Percentiles rank a stretch among this genome's conserved stretches.
Evolutionary conservation across 2,797 vertebrate genomes (phyloP).

Genomic region (Mormyrus proboscirostris): DNA sequence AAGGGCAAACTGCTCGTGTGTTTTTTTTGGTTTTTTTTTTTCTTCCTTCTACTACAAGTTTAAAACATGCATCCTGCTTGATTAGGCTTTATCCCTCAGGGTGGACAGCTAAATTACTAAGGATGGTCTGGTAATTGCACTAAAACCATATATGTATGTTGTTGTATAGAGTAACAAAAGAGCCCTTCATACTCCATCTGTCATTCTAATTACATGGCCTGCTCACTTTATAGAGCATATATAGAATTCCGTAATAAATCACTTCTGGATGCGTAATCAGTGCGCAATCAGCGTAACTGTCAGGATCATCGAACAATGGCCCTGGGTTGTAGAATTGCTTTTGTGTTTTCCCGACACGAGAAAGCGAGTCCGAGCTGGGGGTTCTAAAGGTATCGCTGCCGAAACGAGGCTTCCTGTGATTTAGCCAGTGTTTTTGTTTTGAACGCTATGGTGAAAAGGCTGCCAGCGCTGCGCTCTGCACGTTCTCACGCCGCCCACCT

Average conservation of each 20-base stretch:
- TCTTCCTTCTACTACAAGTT: background rate
- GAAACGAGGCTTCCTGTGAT: background rate
- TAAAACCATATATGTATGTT: background rate
- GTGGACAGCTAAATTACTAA: background rate
- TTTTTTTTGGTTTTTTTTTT: constrained; percentile 10
- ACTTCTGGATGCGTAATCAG: background rate
- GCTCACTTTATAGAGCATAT: background rate
- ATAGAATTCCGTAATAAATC: constrained; percentile 13
- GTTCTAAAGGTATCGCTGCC: background rate
- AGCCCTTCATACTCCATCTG: background rate
- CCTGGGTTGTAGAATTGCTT: background rate
- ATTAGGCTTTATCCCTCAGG: background rate
- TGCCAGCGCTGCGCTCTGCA: background rate
- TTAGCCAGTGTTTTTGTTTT: background rate
- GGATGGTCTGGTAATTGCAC: background rate
- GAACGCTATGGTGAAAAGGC: background rate
- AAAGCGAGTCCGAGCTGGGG: background rate
- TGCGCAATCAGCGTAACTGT: background rate
- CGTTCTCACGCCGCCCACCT: background rate
- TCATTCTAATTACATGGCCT: constrained; percentile 3
- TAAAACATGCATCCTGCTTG: background rate
- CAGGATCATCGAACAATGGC: background rate
- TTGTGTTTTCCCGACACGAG: background rate
- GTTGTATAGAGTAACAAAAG: background rate
- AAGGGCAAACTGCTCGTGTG: background rate